These are phyloP conservation scores for Melanotaenia maccullochi DNA, from an alignment of 2,797 vertebrate genomes.

Conservation along the genomic window DNA sequence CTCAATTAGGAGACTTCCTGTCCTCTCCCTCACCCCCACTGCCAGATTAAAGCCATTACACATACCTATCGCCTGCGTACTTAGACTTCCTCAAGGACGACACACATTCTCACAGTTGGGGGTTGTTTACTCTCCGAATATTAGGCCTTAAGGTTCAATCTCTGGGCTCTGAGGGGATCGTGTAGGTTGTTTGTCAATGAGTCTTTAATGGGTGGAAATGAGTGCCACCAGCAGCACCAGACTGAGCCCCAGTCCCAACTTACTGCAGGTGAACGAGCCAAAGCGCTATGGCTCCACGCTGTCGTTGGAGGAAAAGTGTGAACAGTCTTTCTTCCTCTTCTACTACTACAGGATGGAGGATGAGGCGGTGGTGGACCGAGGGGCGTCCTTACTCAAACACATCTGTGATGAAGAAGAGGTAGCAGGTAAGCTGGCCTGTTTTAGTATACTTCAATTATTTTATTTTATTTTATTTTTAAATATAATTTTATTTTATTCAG, in stretches of 20 bases:
- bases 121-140: conserved; percentile 5
- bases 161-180: not conserved
- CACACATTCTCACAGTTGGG: conserved; percentile 17
- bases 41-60: conserved; percentile 77
- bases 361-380: conserved; percentile 97
- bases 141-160: not conserved
- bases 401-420: conserved; percentile 96
- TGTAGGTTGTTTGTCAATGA: conserved; percentile 8
- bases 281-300: conserved; percentile 84
- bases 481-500: not conserved
- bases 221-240: conserved; percentile 71
- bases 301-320: conserved; percentile 94
- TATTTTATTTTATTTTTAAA: too few relatives aligned
- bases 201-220: conserved; percentile 66
- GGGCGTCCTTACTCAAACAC: conserved; percentile 95
- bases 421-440: conserved; percentile 86
- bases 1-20: conserved; percentile 78
- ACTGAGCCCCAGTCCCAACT: conserved; percentile 73
- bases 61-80: conserved; percentile 72
- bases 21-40: conserved; percentile 56
- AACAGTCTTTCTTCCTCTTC: conserved; percentile 98
- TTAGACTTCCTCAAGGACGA: conserved; percentile 78
- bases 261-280: conserved; percentile 88
- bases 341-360: conserved; percentile 99
- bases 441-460: not conserved